phyloP scores from a whole-genome alignment of 2,797 vertebrate species.

The Amniataba percoides region DNA sequence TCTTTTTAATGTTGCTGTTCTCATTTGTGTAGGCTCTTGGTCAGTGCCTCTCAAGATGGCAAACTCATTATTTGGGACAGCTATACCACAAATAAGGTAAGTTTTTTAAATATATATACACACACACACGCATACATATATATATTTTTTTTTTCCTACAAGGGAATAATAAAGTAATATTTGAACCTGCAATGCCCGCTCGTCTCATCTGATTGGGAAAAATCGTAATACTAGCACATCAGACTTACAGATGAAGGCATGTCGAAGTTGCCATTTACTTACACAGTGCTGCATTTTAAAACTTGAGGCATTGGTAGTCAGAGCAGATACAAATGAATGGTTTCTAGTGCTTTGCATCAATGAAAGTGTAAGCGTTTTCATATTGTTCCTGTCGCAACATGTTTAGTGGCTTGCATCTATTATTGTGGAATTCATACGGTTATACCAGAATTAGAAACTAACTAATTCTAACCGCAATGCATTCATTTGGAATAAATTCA shows the following conservation, averaged over 20 bases:
- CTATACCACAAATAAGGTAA: constrained; percentile 99
- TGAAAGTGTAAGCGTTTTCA: neutral
- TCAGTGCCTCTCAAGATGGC: constrained; percentile 99
- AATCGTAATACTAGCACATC: neutral
- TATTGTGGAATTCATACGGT: neutral
- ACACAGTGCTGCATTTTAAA: constrained; percentile 4
- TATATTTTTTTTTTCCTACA: too few relatives aligned
- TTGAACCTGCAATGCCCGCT: neutral
- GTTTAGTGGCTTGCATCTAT: constrained; percentile 4
- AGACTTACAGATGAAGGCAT: neutral
- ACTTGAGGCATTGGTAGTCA: neutral
- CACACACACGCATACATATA: too few relatives aligned
- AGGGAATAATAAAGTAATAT: neutral
- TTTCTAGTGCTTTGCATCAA: neutral
- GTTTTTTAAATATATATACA: too few relatives aligned
- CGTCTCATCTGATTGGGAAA: neutral
- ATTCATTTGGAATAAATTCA: constrained; percentile 26
- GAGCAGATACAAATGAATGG: neutral
- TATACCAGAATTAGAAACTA: constrained; percentile 15
- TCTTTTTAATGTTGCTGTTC: constrained; percentile 9
- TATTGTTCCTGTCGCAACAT: constrained; percentile 11
- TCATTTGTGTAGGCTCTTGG: constrained; percentile 90
- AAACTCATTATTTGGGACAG: constrained; percentile 99
- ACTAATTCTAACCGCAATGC: neutral
- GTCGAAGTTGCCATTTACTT: neutral